Conservation (phyloP, 1,140 invertebrate genomes). For the Platyura marginata region DNA sequence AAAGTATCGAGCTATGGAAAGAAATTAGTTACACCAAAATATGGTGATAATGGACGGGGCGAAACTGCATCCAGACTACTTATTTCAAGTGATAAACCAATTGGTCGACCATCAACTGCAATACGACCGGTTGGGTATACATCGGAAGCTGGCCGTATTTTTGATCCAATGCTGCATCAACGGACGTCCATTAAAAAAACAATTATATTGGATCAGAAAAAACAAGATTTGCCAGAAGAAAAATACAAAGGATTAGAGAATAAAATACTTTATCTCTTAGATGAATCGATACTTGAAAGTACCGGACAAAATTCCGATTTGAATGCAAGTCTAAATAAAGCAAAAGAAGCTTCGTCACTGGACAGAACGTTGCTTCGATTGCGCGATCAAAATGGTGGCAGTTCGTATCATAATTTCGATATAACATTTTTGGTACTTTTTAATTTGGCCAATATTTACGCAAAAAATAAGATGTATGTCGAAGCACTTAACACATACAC, state of each 20-base stretch:
- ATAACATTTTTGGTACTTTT: slow-evolving; percentile 86
- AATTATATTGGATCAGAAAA: neutral
- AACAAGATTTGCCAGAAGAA: slow-evolving; percentile 36
- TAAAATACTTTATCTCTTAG: slow-evolving; percentile 67
- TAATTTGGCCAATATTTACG: slow-evolving; percentile 86
- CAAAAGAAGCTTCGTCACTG: slow-evolving; percentile 88
- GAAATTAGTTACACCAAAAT: neutral
- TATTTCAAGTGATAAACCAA: slow-evolving; percentile 16
- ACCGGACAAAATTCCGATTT: slow-evolving; percentile 11
- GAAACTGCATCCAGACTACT: neutral
- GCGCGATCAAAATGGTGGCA: slow-evolving; percentile 75
- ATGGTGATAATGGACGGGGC: neutral
- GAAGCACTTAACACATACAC: slow-evolving; percentile 94
- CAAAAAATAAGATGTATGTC: slow-evolving; percentile 81
- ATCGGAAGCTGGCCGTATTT: slow-evolving; percentile 42
- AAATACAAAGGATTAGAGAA: slow-evolving; percentile 67
- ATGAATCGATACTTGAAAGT: slow-evolving; percentile 56
- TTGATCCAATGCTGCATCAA: slow-evolving; percentile 61
- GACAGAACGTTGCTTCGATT: slow-evolving; percentile 76
- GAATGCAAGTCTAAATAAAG: slow-evolving; percentile 59
- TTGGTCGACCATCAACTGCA: slow-evolving; percentile 77
- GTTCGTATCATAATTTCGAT: slow-evolving; percentile 76
- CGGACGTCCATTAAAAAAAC: slow-evolving; percentile 13
- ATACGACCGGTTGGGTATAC: slow-evolving; percentile 90
- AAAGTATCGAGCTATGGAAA: neutral